Base-by-base conservation (phyloP, 2,797 vertebrate species). In the Sebastiscus tertius region DNA sequence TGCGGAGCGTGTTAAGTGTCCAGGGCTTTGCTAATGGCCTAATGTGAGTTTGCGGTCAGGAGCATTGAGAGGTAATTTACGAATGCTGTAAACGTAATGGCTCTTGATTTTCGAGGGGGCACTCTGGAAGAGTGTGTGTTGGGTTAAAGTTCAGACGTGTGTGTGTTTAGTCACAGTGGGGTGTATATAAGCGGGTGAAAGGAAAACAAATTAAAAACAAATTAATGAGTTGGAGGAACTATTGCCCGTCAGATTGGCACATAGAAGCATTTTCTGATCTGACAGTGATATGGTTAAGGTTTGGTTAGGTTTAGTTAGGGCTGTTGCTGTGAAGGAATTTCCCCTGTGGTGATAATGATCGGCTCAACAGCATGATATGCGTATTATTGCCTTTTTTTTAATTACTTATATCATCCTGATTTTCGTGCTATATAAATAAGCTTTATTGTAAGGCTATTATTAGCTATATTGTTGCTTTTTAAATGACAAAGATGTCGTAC, bases 1-100 rank as follows among this genome's bases (percentile, higher is more conserved):
- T 80, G 81, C 11, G 20, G 8, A 34, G 72, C 83, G 87, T 76
- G 86, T 86, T 81, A 88, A 87, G 80, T 86, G 69, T 88, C 77
- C 55, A 6, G 80, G 75, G 70, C 83, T 80, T 73, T 52, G 80
- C 81, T 90, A 89, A 92, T 89, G 84, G 86, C 29, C 75, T 67
- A 10, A 75, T 74, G 60, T 22, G 75, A 83, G 79, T 69, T 74
- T 39, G 77, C 2, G 24, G 72, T 88, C 77, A 42, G 66, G 52
- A 72, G 31, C 46, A 7, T 18, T 49, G 63, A 83, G 70, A 86
- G 77, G 11, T 75, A 78, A 46, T 88, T 82, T 80, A 83, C 14
- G 39, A 75, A 67, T 6, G 18, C 75, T 75, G 55, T 26, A 72
- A 54, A 62, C 22, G 61, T 80, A 84, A 80, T 72, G 66, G 78